Evolutionary conservation across 2,113 vertebrate species (phyloP), one percentile per base, ranked within the genome.

Genomic region (Prolemur simus): DNA sequence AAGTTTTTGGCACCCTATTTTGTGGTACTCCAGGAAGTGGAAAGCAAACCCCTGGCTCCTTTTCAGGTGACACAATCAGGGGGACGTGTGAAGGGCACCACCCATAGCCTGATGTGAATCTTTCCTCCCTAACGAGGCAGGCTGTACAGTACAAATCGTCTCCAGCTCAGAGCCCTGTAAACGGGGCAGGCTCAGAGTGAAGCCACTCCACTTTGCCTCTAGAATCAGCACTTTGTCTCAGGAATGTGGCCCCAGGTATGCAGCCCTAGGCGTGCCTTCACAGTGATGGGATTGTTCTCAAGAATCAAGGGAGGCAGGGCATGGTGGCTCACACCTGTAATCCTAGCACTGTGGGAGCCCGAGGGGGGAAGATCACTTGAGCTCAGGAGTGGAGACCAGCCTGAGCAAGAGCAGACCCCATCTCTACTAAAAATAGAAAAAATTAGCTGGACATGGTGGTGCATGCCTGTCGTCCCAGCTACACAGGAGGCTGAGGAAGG

Each of bases 41-140:
- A 77, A 91, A 76, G 6, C 54, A 85, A 82, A 8, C 1, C 14
- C 21, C 47, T 10, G 8, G 29, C 47, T 73, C 45, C 7, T 83
- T 45, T n/a, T 81, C 23, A 54, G 49, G 42, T 78, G 7, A n/a
- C 34, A n/a, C 18, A 15, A 69, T 93, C 49, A 64, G 12, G 21
- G 6, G 2, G 9, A 63, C 39, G 1, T 64, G 4, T 42, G 32
- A 3, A 54, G 21, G 58, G 8, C 12, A 37, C 3, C n/a, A 3
- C 21, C 13, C 12, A 34, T 0, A 68, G 39, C 6, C 21, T 3
- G 4, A n/a, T 4, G 2, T 42, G 15, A 3, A 18, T 47, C 8
- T 76, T 58, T 96, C 7, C 9, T 45, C 4, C 8, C 25, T 56
- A 32, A 69, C 8, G 76, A 86, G n/a, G 2, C 52, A 60, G 25